These are phyloP conservation scores for Diabrotica undecimpunctata DNA, from an alignment of 1,140 invertebrate species.

Conservation along the genomic window DNA sequence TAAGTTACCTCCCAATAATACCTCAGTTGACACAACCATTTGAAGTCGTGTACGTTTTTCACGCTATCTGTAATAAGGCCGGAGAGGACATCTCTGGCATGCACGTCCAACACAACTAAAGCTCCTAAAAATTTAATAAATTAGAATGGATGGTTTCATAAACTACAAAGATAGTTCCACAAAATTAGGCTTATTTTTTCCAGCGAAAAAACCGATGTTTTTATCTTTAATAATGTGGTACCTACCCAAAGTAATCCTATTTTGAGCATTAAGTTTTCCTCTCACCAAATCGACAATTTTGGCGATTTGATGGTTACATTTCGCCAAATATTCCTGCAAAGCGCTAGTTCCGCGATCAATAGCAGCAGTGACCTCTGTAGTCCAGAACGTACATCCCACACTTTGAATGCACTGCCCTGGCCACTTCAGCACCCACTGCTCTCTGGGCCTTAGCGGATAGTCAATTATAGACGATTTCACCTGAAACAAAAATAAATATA, in stretches of 20 bases:
- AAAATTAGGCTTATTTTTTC: no score
- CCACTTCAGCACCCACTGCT: constrained; percentile 41
- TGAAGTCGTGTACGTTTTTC: constrained; percentile 73
- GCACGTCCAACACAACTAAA: constrained; percentile 88
- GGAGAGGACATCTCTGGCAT: constrained; percentile 81
- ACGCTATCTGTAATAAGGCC: constrained; percentile 69
- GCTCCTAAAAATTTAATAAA: constrained; percentile 57
- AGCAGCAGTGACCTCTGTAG: constrained; percentile 73
- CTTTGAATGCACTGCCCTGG: constrained; percentile 62
- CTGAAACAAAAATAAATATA: no score
- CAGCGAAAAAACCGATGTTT: no score
- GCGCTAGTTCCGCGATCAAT: constrained; percentile 56
- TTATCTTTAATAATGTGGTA: no score
- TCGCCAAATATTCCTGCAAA: constrained; percentile 55
- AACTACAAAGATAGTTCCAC: no score
- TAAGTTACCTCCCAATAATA: constrained; percentile 89
- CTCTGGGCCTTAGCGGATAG: constrained; percentile 63
- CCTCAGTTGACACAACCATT: constrained; percentile 83
- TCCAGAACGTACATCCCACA: constrained; percentile 87
- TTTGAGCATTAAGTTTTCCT: constrained; percentile 81
- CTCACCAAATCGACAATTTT: constrained; percentile 84
- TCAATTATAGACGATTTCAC: constrained; percentile 56
- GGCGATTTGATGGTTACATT: constrained; percentile 68
- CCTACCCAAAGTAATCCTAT: constrained; percentile 82
- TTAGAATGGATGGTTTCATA: no score